Evolutionary conservation across 1,140 invertebrate genomes (phyloP).

Genomic region (Drosophila simulans): DNA sequence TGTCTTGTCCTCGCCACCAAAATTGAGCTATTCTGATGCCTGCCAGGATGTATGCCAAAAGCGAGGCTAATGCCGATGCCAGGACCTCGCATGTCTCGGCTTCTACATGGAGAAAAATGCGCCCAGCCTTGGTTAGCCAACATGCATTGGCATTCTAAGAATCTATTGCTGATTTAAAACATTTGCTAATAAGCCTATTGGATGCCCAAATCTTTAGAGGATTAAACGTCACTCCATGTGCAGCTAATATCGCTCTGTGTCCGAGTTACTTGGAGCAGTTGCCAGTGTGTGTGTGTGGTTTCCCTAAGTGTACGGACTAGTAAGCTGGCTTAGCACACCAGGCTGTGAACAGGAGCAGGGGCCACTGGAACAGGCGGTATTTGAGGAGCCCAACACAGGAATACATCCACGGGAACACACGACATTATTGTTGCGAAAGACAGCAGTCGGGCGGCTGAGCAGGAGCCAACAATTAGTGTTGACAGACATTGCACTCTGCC

Average conservation of each 20-base stretch:
- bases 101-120: not conserved
- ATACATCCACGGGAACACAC: conserved; percentile 45
- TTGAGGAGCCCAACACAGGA: conserved; percentile 11
- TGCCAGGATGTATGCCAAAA: conserved; percentile 22
- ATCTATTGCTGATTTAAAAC: too few species aligned
- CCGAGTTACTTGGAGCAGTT: not conserved
- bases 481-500: conserved; percentile 79
- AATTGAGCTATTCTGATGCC: conserved; percentile 36
- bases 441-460: conserved; percentile 44
- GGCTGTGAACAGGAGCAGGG: conserved; percentile 6
- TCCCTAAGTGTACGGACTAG: conserved; percentile 18
- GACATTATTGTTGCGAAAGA: conserved; percentile 74
- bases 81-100: conserved; percentile 18
- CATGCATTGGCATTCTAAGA: not conserved
- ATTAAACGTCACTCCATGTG: too few species aligned
- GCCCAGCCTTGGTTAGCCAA: not conserved
- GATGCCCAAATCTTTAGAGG: too few species aligned
- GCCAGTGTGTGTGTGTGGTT: not conserved
- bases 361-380: not conserved
- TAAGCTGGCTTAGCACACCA: conserved; percentile 48
- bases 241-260: too few species aligned
- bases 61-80: conserved; percentile 35
- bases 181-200: too few species aligned
- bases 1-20: conserved; percentile 72
- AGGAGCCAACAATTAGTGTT: conserved; percentile 82